Evolutionary conservation across 2,113 vertebrate species (phyloP).

Genomic region (Nothobranchius furzeri): DNA sequence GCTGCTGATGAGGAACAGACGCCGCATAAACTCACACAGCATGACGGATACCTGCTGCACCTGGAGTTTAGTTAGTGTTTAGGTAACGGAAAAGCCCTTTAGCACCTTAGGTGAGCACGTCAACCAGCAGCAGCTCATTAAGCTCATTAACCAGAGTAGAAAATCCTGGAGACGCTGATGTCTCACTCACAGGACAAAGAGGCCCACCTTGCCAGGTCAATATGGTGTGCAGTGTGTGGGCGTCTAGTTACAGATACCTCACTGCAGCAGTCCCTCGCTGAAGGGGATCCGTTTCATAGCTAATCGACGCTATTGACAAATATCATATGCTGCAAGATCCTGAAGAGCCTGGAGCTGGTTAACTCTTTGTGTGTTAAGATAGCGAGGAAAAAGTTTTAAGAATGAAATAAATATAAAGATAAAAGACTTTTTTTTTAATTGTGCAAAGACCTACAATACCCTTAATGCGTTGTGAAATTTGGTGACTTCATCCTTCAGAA

Average conservation of each 20-base stretch:
- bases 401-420: too few relatives aligned
- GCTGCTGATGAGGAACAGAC: slow-evolving; percentile 8
- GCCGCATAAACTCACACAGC: neutral
- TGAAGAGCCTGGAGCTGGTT: slow-evolving; percentile 34
- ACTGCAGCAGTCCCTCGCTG: slow-evolving; percentile 52
- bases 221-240: slow-evolving; percentile 49
- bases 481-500: too few relatives aligned
- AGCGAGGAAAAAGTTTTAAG: too few relatives aligned
- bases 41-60: neutral
- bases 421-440: too few relatives aligned
- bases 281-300: slow-evolving; percentile 73
- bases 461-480: too few relatives aligned
- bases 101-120: slow-evolving; percentile 48
- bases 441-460: too few relatives aligned
- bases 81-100: slow-evolving; percentile 11
- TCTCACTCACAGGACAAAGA: slow-evolving; percentile 35
- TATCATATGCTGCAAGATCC: slow-evolving; percentile 63
- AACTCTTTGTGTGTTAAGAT: slow-evolving; percentile 43
- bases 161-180: slow-evolving; percentile 9
- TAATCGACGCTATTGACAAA: slow-evolving; percentile 74
- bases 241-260: slow-evolving; percentile 67
- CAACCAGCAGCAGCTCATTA: slow-evolving; percentile 53
- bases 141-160: slow-evolving; percentile 41
- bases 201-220: slow-evolving; percentile 63
- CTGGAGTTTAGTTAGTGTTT: neutral